Percentiles rank a stretch among this genome's conserved stretches.
Evolutionary conservation across 2,797 vertebrate genomes (phyloP).

Genomic region (Labroides dimidiatus): DNA sequence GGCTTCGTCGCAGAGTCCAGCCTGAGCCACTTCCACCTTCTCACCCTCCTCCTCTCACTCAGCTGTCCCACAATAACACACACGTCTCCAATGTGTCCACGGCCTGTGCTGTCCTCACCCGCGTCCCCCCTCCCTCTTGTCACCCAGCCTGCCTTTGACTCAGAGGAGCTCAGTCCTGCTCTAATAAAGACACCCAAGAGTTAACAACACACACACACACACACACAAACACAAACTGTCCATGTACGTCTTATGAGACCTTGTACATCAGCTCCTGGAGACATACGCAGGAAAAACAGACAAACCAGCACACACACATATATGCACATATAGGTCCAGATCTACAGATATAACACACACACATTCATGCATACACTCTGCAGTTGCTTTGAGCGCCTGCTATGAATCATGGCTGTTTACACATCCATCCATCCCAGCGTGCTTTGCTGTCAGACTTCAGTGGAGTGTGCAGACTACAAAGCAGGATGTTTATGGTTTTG

Average conservation of each 20-base stretch:
- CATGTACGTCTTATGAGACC: slow-evolving; percentile 40
- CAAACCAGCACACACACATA: slow-evolving; percentile 13
- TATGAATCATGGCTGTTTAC: slow-evolving; percentile 75
- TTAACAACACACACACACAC: slow-evolving; percentile 40
- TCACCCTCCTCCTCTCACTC: slow-evolving; percentile 69
- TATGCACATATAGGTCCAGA: slow-evolving; percentile 30
- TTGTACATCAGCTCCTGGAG: slow-evolving; percentile 15
- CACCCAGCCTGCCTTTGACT: slow-evolving; percentile 58
- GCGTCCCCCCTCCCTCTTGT: slow-evolving; percentile 28
- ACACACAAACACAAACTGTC: slow-evolving; percentile 7
- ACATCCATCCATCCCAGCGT: slow-evolving; percentile 65
- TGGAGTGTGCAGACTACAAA: slow-evolving; percentile 67
- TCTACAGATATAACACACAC: slow-evolving; percentile 33
- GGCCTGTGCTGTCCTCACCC: slow-evolving; percentile 49
- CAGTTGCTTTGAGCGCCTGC: slow-evolving; percentile 54
- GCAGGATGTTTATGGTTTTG: slow-evolving; percentile 70
- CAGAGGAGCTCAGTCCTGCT: slow-evolving; percentile 57
- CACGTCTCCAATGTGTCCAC: neutral
- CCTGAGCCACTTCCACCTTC: slow-evolving; percentile 48
- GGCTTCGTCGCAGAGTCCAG: slow-evolving; percentile 40
- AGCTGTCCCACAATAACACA: slow-evolving; percentile 52
- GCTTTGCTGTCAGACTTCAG: slow-evolving; percentile 65
- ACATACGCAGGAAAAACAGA: slow-evolving; percentile 13
- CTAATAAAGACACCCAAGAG: slow-evolving; percentile 35
- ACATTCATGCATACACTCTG: neutral